Percentiles rank a stretch among this genome's conserved stretches.
Conservation (phyloP, 64 coral and sea anemone species). For the Astreopora myriophthalma region DNA sequence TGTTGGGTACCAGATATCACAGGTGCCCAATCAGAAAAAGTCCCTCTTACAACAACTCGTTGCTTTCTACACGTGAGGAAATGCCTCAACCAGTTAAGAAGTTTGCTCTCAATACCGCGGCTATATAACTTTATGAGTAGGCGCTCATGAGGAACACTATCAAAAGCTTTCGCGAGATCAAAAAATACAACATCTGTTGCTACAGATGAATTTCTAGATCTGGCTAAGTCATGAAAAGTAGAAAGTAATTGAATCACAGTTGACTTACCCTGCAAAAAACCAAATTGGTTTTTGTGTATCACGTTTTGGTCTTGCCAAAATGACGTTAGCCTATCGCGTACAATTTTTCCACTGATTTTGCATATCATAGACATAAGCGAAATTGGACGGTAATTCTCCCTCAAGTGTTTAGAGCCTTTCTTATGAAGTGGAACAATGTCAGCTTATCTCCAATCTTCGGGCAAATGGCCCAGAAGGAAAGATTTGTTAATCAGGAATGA, state of each 20-base stretch:
- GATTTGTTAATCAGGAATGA: conserved; percentile 25
- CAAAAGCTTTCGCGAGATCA: conserved; percentile 26
- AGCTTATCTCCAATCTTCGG: background rate
- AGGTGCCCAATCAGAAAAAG: conserved; percentile 10
- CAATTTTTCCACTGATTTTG: conserved; percentile 71
- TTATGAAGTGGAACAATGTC: background rate
- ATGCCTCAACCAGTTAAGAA: conserved; percentile 16
- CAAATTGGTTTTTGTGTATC: conserved; percentile 15
- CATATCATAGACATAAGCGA: conserved; percentile 20
- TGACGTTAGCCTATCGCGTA: conserved; percentile 23
- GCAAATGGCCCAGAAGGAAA: background rate
- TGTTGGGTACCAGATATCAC: background rate
- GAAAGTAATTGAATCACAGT: conserved; percentile 7
- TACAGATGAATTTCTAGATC: conserved; percentile 40
- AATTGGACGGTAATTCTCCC: conserved; percentile 1
- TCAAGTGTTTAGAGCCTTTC: background rate
- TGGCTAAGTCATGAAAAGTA: conserved; percentile 25
- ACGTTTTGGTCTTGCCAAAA: background rate
- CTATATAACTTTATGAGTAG: conserved; percentile 26
- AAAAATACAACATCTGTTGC: conserved; percentile 40
- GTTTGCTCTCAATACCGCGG: conserved; percentile 7
- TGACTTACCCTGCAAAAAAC: conserved; percentile 8
- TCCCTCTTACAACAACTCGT: background rate
- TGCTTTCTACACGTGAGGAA: background rate
- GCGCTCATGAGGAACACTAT: conserved; percentile 19